Conservation (phyloP, 2,113 vertebrate species). For the Oncorhynchus masou region DNA sequence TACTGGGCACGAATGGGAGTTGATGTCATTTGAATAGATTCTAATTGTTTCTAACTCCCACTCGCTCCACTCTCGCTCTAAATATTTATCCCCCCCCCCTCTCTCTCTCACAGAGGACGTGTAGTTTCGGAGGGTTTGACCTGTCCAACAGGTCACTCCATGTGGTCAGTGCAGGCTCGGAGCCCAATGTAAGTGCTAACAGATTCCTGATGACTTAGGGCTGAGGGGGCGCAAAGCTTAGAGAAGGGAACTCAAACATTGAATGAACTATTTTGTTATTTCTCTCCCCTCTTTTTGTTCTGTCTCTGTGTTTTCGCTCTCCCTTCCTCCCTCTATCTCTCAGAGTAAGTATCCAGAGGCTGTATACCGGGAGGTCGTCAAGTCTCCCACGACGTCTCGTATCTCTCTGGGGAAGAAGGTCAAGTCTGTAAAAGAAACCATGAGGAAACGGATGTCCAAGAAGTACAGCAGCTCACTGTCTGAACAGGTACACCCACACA, state of each 20-base stretch:
- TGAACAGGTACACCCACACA: slow-evolving; percentile 81
- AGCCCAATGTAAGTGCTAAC: slow-evolving; percentile 81
- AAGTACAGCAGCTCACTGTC: slow-evolving; percentile 93
- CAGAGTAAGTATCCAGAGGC: slow-evolving; percentile 89
- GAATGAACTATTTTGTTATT: not conserved
- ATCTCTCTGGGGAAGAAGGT: slow-evolving; percentile 98
- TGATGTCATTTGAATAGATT: slow-evolving; percentile 4
- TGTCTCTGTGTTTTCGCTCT: not conserved
- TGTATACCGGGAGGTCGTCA: slow-evolving; percentile 90
- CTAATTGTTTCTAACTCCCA: slow-evolving; percentile 11
- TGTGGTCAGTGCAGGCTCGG: slow-evolving; percentile 78
- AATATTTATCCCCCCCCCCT: not conserved
- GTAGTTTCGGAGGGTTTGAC: slow-evolving; percentile 98
- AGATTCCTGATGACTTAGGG: not conserved
- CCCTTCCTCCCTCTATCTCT: not conserved
- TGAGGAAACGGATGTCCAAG: slow-evolving; percentile 98
- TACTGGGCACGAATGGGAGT: slow-evolving; percentile 32
- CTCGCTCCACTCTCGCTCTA: slow-evolving; percentile 18
- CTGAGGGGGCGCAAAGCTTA: not conserved
- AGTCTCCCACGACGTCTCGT: slow-evolving; percentile 90
- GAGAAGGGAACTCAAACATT: slow-evolving; percentile 3
- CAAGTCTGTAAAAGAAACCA: slow-evolving; percentile 97
- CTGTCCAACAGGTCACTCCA: slow-evolving; percentile 92
- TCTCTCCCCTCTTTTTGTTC: not conserved
- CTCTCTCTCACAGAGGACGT: slow-evolving; percentile 83